phyloP scores from a whole-genome alignment of 2,888 invertebrate genomes.

The Crioceris asparagi region DNA sequence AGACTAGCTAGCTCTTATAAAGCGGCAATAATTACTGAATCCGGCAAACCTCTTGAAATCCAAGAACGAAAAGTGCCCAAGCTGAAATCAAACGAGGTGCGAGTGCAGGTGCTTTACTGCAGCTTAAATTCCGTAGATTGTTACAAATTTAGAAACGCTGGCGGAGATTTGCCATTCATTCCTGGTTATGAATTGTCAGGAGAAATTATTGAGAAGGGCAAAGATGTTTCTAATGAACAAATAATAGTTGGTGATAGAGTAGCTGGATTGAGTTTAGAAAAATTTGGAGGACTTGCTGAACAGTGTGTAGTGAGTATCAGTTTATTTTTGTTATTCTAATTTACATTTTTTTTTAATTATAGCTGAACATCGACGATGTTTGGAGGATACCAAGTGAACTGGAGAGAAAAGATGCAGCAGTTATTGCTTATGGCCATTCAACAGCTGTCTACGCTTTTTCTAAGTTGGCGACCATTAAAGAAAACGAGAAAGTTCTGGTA shows the following conservation, averaged over 20 bases:
- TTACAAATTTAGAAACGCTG: constrained; percentile 42
- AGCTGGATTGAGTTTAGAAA: constrained; percentile 44
- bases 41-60: constrained; percentile 42
- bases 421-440: constrained; percentile 50
- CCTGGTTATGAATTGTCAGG: constrained; percentile 58
- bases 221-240: constrained; percentile 39
- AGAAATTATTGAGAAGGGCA: constrained; percentile 46
- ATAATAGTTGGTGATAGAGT: constrained; percentile 47
- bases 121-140: constrained; percentile 56
- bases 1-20: constrained; percentile 26
- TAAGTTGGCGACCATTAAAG: constrained; percentile 38
- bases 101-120: constrained; percentile 51
- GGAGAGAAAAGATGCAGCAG: constrained; percentile 45
- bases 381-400: constrained; percentile 47
- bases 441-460: constrained; percentile 54
- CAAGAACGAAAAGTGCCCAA: constrained; percentile 37
- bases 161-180: constrained; percentile 43
- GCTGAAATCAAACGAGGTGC: constrained; percentile 45
- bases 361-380: constrained; percentile 42
- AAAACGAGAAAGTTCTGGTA: constrained; percentile 50
- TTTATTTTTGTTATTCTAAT: neutral
- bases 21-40: constrained; percentile 44
- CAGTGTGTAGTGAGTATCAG: constrained; percentile 41
- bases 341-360: constrained; percentile 11
- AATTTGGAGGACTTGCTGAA: constrained; percentile 50